Conservation (phyloP, 2,888 invertebrate genomes). For the Slavum lentiscoides region DNA sequence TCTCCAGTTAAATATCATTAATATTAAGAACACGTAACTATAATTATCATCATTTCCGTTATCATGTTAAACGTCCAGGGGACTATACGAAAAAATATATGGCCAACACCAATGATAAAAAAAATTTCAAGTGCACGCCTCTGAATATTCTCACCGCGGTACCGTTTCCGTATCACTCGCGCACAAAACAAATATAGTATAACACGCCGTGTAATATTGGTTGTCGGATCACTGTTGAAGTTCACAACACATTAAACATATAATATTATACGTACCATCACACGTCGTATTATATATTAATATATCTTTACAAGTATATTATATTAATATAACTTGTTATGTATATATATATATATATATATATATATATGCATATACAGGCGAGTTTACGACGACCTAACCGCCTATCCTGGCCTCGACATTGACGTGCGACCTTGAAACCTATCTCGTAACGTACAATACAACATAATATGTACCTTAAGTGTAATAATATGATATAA, state of each 20-base stretch:
- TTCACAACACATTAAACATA: not conserved
- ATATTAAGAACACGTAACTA: too few relatives aligned
- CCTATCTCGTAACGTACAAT: not conserved
- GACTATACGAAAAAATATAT: too few relatives aligned
- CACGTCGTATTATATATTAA: not conserved
- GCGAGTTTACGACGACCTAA: not conserved
- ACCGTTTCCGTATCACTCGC: not conserved
- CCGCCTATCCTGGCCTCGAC: not conserved
- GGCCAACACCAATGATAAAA: too few relatives aligned
- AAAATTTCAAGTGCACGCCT: too few relatives aligned
- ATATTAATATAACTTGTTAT: too few relatives aligned
- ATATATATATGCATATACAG: not conserved
- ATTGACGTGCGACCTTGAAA: conserved; percentile 27
- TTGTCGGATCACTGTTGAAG: not conserved
- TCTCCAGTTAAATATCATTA: too few relatives aligned
- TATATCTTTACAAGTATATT: not conserved
- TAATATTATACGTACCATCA: not conserved
- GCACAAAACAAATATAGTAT: not conserved
- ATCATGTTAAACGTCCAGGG: too few relatives aligned
- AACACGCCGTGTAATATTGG: not conserved
- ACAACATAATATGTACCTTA: not conserved
- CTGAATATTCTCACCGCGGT: too few relatives aligned
- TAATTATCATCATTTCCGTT: too few relatives aligned
- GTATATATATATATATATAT: too few relatives aligned
- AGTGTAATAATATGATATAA: not conserved